Evolutionary conservation across 2,797 vertebrate species (phyloP).

Genomic region (Sebastes iracundus): DNA sequence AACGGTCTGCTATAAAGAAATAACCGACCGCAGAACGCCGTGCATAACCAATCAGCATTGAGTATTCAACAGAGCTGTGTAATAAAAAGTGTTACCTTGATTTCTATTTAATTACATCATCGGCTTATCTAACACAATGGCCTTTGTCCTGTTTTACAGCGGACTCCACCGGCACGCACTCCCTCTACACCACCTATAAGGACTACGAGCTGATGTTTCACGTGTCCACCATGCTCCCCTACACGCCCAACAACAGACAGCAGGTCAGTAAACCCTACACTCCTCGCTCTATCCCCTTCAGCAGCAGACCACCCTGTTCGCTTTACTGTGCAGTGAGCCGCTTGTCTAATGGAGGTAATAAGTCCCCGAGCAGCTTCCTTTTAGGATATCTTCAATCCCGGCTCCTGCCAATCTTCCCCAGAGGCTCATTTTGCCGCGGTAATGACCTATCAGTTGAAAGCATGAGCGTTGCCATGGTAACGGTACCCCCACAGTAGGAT

Average conservation of each 20-base stretch:
- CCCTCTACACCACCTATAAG: conserved; percentile 98
- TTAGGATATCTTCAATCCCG: conserved; percentile 50
- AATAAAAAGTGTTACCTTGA: neutral
- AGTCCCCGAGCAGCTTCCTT: conserved; percentile 55
- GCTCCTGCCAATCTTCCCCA: conserved; percentile 58
- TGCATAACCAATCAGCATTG: accelerated
- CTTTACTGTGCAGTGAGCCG: neutral
- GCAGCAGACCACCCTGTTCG: conserved; percentile 21
- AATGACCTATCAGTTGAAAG: conserved; percentile 65
- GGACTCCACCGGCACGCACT: conserved; percentile 96
- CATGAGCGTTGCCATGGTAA: conserved; percentile 63
- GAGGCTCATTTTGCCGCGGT: conserved; percentile 60
- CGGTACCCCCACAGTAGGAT: conserved; percentile 56
- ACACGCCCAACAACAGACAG: conserved; percentile 96
- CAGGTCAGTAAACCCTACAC: conserved; percentile 84
- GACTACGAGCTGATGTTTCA: conserved; percentile 99
- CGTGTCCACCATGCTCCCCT: conserved; percentile 95
- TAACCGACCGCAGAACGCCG: too few relatives aligned
- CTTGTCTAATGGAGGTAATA: conserved; percentile 43
- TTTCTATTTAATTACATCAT: conserved; percentile 21
- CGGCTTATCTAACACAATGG: neutral
- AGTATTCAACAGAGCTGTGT: too few relatives aligned
- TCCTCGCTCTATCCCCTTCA: neutral
- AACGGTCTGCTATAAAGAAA: too few relatives aligned
- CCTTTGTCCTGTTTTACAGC: conserved; percentile 81